phyloP scores from a whole-genome alignment of 2,113 vertebrate species.

The Noctilio leporinus region DNA sequence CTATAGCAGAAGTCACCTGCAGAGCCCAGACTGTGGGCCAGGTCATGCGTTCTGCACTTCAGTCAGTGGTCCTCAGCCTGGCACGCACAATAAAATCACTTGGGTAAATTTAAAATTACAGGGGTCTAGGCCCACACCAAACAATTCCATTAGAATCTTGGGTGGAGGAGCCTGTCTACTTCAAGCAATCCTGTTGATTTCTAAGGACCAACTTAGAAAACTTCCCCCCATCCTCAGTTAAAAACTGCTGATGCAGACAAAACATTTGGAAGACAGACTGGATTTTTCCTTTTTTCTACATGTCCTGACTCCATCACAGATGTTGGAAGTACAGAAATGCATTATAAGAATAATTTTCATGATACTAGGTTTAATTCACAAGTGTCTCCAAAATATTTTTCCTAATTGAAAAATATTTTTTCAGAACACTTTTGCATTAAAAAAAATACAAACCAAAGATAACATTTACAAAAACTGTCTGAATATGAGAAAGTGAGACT shows the following conservation, averaged over 20 bases:
- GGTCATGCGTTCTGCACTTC: background rate
- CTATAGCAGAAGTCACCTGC: no score
- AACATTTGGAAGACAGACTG: background rate
- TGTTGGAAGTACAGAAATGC: background rate
- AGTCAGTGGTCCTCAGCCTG: background rate
- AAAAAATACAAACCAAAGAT: background rate
- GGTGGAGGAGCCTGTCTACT: background rate
- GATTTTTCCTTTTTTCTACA: background rate
- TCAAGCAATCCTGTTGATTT: background rate
- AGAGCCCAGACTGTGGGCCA: background rate
- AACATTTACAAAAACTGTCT: background rate
- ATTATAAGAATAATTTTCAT: background rate
- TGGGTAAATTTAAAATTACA: background rate
- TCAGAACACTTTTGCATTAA: background rate
- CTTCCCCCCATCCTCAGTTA: background rate
- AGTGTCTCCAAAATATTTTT: background rate
- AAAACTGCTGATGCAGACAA: background rate
- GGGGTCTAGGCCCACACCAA: background rate
- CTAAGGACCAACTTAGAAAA: background rate
- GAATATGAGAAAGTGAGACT: background rate
- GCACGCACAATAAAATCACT: background rate
- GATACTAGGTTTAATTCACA: background rate
- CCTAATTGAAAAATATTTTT: background rate
- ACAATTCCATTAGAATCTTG: background rate
- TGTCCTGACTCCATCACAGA: background rate